Conservation (phyloP, 2,797 vertebrate species). For the Eremophila alpestris region DNA sequence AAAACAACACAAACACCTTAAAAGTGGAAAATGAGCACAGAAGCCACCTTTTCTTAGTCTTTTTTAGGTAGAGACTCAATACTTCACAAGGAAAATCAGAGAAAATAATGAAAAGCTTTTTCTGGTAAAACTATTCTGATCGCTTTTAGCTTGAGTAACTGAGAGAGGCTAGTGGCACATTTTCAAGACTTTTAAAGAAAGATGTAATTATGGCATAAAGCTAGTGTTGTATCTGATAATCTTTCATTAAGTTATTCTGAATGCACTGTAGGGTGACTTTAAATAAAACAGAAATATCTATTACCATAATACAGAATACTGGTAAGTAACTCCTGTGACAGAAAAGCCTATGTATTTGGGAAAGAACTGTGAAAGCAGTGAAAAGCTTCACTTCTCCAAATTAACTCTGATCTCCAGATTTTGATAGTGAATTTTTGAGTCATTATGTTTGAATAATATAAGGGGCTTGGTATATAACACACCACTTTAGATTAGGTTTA, state of each 20-base stretch:
- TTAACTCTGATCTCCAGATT: slow-evolving; percentile 1
- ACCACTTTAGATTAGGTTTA: slow-evolving; percentile 1
- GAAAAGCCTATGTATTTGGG: neutral
- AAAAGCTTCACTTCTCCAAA: slow-evolving; percentile 6
- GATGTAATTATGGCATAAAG: neutral
- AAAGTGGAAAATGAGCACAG: neutral
- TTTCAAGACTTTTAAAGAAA: neutral
- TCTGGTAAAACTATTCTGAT: neutral
- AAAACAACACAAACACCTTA: neutral
- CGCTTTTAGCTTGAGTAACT: neutral
- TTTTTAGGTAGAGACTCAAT: neutral
- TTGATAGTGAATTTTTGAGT: neutral
- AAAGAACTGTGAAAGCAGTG: neutral
- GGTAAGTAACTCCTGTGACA: neutral
- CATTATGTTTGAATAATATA: slow-evolving; percentile 4
- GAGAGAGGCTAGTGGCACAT: neutral
- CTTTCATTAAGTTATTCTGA: neutral
- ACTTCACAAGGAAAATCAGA: neutral
- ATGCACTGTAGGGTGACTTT: neutral
- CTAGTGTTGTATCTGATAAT: neutral
- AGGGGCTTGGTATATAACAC: neutral
- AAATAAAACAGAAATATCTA: neutral
- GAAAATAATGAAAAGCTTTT: neutral
- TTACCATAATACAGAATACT: neutral
- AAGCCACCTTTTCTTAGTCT: neutral